phyloP scores from a whole-genome alignment of 2,888 invertebrate genomes.

The Drosophila algonquin region DNA sequence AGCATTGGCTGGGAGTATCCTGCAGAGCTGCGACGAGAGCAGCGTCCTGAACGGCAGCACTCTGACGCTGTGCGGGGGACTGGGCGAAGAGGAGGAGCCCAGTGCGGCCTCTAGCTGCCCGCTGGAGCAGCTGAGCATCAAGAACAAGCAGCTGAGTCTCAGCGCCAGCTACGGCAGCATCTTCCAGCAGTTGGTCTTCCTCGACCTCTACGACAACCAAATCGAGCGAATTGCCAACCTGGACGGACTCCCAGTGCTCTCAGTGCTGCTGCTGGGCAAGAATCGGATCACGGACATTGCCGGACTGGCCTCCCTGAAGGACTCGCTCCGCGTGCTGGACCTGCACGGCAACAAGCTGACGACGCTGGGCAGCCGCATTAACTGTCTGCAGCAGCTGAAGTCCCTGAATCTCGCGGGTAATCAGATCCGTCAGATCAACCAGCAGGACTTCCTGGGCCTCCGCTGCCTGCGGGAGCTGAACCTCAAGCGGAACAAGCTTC shows the following conservation, averaged over 20 bases:
- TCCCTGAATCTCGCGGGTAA: conserved; percentile 97
- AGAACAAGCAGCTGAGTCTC: conserved; percentile 80
- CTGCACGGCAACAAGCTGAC: conserved; percentile 95
- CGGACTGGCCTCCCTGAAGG: conserved; percentile 79
- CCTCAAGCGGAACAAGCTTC: conserved; percentile 92
- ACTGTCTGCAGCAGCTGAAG: conserved; percentile 90
- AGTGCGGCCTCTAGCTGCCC: conserved; percentile 32
- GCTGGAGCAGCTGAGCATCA: conserved; percentile 75
- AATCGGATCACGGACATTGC: conserved; percentile 87
- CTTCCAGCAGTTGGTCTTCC: conserved; percentile 90
- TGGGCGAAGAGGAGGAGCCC: conserved; percentile 60
- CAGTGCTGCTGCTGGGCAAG: conserved; percentile 95
- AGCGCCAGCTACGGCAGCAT: conserved; percentile 79
- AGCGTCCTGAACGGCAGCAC: conserved; percentile 54
- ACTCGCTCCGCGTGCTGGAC: conserved; percentile 94
- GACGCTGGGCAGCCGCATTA: conserved; percentile 82
- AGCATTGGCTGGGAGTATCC: conserved; percentile 37
- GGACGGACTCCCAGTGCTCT: conserved; percentile 90
- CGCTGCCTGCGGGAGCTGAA: conserved; percentile 93
- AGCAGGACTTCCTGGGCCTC: conserved; percentile 91
- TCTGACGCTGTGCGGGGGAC: conserved; percentile 51
- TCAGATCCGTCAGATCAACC: conserved; percentile 91
- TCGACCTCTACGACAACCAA: conserved; percentile 97
- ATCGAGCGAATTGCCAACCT: conserved; percentile 93
- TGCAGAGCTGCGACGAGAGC: conserved; percentile 76